Conservation (phyloP, 1,140 invertebrate species). For the Solenopsis invicta region DNA sequence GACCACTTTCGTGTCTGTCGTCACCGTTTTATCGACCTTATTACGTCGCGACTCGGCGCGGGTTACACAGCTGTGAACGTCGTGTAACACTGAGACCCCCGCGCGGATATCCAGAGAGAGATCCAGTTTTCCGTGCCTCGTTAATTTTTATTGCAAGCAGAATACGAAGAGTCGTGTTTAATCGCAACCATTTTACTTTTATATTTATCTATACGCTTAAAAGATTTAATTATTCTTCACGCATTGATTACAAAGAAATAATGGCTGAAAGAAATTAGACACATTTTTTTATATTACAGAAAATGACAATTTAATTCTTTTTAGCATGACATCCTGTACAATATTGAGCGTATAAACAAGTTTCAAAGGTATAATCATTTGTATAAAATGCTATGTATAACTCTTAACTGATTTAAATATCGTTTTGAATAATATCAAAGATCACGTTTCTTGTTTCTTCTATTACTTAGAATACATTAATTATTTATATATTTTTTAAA, state of each 20-base stretch:
- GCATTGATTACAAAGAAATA: neutral
- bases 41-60: conserved; percentile 58
- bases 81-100: conserved; percentile 8
- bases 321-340: neutral
- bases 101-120: neutral
- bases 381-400: neutral
- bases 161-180: neutral
- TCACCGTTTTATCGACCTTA: conserved; percentile 72
- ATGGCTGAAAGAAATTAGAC: neutral
- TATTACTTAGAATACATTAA: neutral
- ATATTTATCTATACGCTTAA: neutral
- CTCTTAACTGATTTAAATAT: neutral
- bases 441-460: neutral
- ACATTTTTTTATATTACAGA: neutral
- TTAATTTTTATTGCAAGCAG: neutral
- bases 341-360: neutral
- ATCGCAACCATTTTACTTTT: neutral
- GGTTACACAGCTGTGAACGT: conserved; percentile 28
- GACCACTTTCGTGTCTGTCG: conserved; percentile 29
- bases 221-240: neutral
- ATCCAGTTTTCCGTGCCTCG: conserved; percentile 10
- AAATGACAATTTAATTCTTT: neutral
- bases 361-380: neutral
- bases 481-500: neutral
- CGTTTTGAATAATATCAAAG: neutral